Evolutionary conservation across 2,797 vertebrate species (phyloP), one percentile per base, ranked within the genome.

Genomic region (Hippopotamyrus pictus): DNA sequence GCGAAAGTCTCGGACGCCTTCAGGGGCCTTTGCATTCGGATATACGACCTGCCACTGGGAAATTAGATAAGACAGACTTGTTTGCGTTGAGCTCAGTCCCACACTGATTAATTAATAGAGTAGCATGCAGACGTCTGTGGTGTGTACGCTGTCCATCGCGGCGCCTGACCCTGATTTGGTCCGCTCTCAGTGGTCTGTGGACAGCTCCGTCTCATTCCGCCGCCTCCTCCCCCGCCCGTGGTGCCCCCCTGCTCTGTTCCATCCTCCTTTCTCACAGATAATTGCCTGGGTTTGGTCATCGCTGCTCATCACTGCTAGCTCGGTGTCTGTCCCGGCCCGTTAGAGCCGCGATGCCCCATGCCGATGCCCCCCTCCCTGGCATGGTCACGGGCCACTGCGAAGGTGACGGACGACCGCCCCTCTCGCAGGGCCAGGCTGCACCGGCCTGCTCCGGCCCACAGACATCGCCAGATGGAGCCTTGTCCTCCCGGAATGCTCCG

Each of bases 391-490:
- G 65, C 12, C 65, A 73, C 29, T 69, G 29, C 11, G 25, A 0
- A 84, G 82, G 41, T 84, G 79, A 69, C 62, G 62, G 62, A 5
- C 11, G 3, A 84, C 19, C 2, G 82, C 12, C 50, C 46, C 85
- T 29, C 53, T 57, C 9, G 17, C 53, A 6, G n/a, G 17, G 33
- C 44, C 44, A 17, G 29, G 3, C 85, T 19, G 33, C 29, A 29
- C 14, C 1, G 6, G 17, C 14, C 85, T 11, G 85, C 51, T 11
- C 14, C 2, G 7, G 51, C 50, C 53, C 9, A 53, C 53, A 19
- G 85, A 87, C 50, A 87, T 87, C 2, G 25, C 14, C 85, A 87
- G 85, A 87, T 87, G 85, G 85, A 37, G 25, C 53, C 22, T 33
- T n/a, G 85, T 57, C 33, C 51, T 51, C 3, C 50, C 5, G 25